phyloP scores from a whole-genome alignment of 2,888 invertebrate species.

The Calameuta idolon region DNA sequence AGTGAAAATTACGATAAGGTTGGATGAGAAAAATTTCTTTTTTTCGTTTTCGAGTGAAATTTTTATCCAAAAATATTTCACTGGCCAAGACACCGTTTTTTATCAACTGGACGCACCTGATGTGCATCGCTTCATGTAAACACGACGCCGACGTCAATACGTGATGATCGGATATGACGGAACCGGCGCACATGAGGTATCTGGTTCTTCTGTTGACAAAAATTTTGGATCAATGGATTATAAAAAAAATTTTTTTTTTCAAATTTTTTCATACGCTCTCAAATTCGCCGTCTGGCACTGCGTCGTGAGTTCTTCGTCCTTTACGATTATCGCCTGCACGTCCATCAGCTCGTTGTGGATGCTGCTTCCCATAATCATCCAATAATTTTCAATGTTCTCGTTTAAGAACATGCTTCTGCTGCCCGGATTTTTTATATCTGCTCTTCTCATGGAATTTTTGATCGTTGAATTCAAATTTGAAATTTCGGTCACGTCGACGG shows the following conservation, averaged over 20 bases:
- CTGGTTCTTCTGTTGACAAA: not conserved
- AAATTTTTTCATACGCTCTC: not conserved
- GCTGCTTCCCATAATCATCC: conserved; percentile 33
- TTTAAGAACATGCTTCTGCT: not conserved
- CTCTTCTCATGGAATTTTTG: not conserved
- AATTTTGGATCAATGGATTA: not conserved
- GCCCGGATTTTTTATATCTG: rapidly evolving
- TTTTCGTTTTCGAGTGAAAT: not conserved
- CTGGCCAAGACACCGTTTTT: not conserved
- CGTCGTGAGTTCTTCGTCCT: conserved; percentile 34
- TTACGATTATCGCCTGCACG: conserved; percentile 42
- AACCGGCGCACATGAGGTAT: conserved; percentile 39
- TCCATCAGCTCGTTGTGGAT: conserved; percentile 28
- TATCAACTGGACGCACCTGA: conserved; percentile 33
- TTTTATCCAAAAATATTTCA: no score
- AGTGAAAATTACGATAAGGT: conserved; percentile 5
- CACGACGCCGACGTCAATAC: conserved; percentile 50
- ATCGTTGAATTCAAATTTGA: not conserved
- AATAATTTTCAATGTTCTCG: conserved; percentile 17
- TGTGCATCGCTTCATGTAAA: conserved; percentile 40
- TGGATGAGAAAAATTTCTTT: not conserved
- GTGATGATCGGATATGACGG: conserved; percentile 40
- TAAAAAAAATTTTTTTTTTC: not conserved
- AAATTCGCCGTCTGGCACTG: conserved; percentile 20
- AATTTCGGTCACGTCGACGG: not conserved